These are phyloP conservation scores for Hirtodrosophila alboralis DNA, from an alignment of 2,888 invertebrate genomes.

Conservation along the genomic window DNA sequence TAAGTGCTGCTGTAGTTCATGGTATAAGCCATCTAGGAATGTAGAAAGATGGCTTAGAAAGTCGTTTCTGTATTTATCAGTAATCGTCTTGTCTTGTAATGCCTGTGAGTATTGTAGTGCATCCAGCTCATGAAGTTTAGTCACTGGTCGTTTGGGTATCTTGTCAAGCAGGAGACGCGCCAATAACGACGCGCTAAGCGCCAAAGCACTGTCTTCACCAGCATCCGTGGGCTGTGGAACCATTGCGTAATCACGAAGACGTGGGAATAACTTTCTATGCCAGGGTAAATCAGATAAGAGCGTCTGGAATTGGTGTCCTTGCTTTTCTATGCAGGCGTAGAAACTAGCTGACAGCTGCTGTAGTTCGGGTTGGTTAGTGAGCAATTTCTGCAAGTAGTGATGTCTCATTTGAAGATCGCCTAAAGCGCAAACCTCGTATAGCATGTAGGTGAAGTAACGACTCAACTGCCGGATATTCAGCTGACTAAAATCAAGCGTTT, in stretches of 20 bases:
- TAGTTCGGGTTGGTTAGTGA: conserved; percentile 38
- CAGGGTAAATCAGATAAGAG: conserved; percentile 76
- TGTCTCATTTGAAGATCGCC: conserved; percentile 82
- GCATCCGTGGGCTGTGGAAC: conserved; percentile 14
- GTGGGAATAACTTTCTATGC: conserved; percentile 80
- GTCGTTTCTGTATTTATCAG: conserved; percentile 78
- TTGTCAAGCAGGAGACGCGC: conserved; percentile 60
- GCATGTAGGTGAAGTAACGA: conserved; percentile 82
- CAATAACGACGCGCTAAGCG: conserved; percentile 70
- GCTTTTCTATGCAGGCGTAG: conserved; percentile 36
- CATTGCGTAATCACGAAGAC: conserved; percentile 80
- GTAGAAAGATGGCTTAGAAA: conserved; percentile 70
- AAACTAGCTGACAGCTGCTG: conserved; percentile 50
- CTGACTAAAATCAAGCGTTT: conserved; percentile 50
- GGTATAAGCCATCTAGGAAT: conserved; percentile 64
- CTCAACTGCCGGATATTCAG: conserved; percentile 35
- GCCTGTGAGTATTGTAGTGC: conserved; percentile 82
- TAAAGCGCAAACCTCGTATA: conserved; percentile 84
- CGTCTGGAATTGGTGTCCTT: conserved; percentile 16
- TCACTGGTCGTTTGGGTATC: conserved; percentile 49
- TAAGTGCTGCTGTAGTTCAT: conserved; percentile 56
- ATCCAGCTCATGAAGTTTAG: conserved; percentile 66
- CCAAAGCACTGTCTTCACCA: conserved; percentile 34
- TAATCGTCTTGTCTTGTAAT: conserved; percentile 59
- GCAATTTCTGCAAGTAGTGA: conserved; percentile 66